Base-by-base conservation (phyloP, 35 echinoderm and acorn worm genomes). In the Lytechinus variegatus region DNA sequence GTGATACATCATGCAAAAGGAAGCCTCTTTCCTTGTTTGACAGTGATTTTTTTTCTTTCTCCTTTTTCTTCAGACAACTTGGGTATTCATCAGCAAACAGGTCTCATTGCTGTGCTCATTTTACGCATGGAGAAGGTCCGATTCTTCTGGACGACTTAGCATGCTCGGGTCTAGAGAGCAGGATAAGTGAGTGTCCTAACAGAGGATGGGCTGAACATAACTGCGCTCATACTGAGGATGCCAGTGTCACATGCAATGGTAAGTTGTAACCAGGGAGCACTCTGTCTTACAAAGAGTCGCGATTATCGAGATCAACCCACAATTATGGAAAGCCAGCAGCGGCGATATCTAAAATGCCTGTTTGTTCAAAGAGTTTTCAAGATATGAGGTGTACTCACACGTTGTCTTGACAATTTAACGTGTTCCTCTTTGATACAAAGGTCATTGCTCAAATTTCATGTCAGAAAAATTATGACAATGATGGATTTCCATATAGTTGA, bases 221-320 rank as follows among this genome's bases (percentile, higher is more conserved):
- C 91, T 99, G 98, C 97, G 98, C 97, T 2, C 98, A 99, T 87
- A 97, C 97, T 61, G 98, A 99, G 44, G 98, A 99, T 96, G 98
- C 98, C 6, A 96, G 98, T 86, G 96, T 99, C 28, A 89, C 95
- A 10, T 99, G 98, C 89, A 96, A 96, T 96, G 97, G 98, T 98
- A 92, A 95, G 97, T 52, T 24, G 16, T 24, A 44, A 44, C 33
- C 33, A 44, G 33, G 0, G 33, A n/a, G n/a, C n/a, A n/a, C 33
- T 44, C 33, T 44, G 33, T 44, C 2, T 44, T 44, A 44, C 33
- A 44, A 44, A 44, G 33, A 44, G 0, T 44, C 2, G 33, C 33
- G 33, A 44, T 44, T 44, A 44, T 1, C 2, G 0, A 2, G 33
- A 44, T 44, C 33, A 44, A 44, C 16, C n/a, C n/a, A n/a, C n/a